These are phyloP conservation scores for Phoebastria nigripes DNA, from an alignment of 2,797 vertebrate species.

Conservation along the genomic window DNA sequence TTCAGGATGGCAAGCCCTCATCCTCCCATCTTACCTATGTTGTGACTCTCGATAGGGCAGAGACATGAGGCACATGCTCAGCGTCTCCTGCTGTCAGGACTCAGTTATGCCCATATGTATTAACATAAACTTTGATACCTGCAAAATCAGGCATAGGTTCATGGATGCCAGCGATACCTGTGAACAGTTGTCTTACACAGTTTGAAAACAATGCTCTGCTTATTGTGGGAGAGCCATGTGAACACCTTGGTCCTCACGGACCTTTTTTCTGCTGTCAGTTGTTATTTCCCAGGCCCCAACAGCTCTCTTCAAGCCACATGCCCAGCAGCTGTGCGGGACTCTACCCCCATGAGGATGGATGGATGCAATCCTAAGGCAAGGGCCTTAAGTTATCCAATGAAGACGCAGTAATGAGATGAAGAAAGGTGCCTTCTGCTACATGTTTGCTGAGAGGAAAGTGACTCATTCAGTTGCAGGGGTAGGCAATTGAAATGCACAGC, in stretches of 20 bases:
- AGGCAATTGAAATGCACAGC: background rate
- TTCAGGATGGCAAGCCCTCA: background rate
- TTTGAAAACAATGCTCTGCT: accelerated
- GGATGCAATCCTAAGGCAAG: background rate
- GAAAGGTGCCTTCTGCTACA: slow-evolving; percentile 61
- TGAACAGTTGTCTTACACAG: background rate
- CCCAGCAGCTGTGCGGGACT: background rate
- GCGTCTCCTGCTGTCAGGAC: background rate
- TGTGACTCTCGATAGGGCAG: background rate
- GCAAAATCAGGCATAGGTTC: background rate
- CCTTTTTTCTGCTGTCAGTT: background rate
- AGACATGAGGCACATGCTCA: background rate
- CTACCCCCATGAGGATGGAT: background rate
- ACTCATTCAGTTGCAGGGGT: background rate
- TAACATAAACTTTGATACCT: background rate
- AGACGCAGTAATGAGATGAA: slow-evolving; percentile 17
- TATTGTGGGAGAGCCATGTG: background rate
- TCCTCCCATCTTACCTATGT: background rate
- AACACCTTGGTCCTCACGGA: background rate
- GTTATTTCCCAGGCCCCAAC: background rate
- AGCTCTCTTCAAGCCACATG: background rate
- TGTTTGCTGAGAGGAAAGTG: background rate
- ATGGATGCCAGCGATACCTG: background rate
- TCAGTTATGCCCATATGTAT: background rate
- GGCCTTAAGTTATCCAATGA: background rate